These are phyloP conservation scores for Drosophila greeni DNA, from an alignment of 2,888 invertebrate species.

Conservation along the genomic window DNA sequence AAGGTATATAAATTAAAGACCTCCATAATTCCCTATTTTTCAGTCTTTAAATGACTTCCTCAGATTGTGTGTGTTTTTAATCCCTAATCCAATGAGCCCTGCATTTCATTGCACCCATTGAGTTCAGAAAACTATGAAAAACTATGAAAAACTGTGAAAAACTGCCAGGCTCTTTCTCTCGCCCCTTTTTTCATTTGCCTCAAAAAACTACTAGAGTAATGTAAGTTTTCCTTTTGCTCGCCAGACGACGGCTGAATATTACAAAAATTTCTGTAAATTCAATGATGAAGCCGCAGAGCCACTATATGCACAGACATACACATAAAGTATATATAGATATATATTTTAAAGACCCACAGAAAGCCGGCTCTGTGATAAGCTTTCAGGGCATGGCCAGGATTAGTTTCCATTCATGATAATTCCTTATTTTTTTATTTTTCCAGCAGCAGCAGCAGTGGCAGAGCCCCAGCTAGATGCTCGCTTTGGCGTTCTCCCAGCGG, in stretches of 20 bases:
- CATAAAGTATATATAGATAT: constrained; percentile 4
- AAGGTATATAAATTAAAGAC: not conserved
- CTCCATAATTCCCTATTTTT: not conserved
- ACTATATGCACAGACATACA: not conserved
- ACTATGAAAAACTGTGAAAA: no score
- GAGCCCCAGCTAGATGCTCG: constrained; percentile 13
- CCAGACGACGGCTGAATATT: constrained; percentile 10
- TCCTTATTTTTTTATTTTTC: constrained; percentile 18
- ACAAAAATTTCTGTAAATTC: constrained; percentile 33
- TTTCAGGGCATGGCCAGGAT: constrained; percentile 37
- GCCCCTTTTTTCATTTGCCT: constrained; percentile 16
- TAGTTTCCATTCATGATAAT: constrained; percentile 40
- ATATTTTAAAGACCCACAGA: constrained; percentile 32
- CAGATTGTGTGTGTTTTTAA: constrained; percentile 1
- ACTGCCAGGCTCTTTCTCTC: not conserved
- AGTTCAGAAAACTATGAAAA: no score
- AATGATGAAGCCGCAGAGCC: constrained; percentile 24
- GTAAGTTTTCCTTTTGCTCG: constrained; percentile 17
- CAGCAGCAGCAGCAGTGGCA: not conserved
- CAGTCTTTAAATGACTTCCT: not conserved
- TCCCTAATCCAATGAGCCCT: not conserved
- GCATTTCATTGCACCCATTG: constrained; percentile 2
- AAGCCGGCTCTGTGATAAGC: constrained; percentile 37
- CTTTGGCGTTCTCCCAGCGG: constrained; percentile 22
- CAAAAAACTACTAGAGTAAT: constrained; percentile 10